Base-by-base conservation (phyloP, 2,113 vertebrate species). In the Hassar affinis region DNA sequence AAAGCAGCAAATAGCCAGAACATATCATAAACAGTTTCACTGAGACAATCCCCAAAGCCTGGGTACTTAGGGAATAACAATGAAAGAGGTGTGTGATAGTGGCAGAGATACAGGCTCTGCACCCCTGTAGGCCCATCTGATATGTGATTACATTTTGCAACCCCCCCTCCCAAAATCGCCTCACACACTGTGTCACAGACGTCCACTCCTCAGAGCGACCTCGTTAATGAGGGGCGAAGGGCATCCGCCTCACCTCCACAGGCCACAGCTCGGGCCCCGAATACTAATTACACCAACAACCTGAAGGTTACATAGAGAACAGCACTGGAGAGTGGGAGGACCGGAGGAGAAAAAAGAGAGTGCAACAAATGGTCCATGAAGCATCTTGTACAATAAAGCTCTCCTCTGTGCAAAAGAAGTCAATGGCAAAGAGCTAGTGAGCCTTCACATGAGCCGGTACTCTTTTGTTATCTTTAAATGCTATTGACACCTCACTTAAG, bases 141-240 rank as follows among this genome's bases (percentile, higher is more conserved):
- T 85, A 86, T 89, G 83, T 85, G 85, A 79, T 85, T 89, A 87
- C 79, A 82, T 86, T 87, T 85, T 47, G 64, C 85, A 71, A 35
- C 69, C 74, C 11, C 30, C 76, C 72, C 33, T 17, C 59, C 2
- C 56, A 45, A 49, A 51, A 78, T 51, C 49, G 54, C 81, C 84
- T 83, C 89, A 88, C 85, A 68, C 78, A 62, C 75, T 33, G 30
- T 85, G 87, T 86, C 89, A 88, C 86, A 82, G 68, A 75, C 79
- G 75, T 87, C 87, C 83, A 88, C 87, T 90, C 54, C 81, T 81
- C 85, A 87, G 88, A 86, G 84, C 71, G 87, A 88, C 87, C 89
- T 90, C 85, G 83, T 86, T 90, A 90, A 90, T 87, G 89, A 90
- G 86, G 85, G 87, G 89, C 80, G 86, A 88, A 87, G 86, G 87